Evolutionary conservation across 2,797 vertebrate genomes (phyloP).

Genomic region (Sebastes nivosus): DNA sequence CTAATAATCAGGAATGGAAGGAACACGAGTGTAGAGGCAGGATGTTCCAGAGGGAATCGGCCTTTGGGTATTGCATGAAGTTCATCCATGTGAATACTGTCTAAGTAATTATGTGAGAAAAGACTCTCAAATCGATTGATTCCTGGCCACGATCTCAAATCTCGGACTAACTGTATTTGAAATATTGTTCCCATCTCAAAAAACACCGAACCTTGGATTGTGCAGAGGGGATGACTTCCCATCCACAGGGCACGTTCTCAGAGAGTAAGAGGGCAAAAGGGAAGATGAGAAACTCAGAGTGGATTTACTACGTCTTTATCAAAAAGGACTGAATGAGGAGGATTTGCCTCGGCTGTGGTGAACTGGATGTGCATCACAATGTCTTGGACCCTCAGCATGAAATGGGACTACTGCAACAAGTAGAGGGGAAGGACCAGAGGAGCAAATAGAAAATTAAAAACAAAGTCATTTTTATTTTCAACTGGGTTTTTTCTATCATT

Average conservation of each 20-base stretch:
- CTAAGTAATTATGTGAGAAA: slow-evolving; percentile 63
- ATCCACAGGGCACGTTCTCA: slow-evolving; percentile 29
- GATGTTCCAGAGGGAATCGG: slow-evolving; percentile 34
- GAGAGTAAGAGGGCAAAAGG: slow-evolving; percentile 22
- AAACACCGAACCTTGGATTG: slow-evolving; percentile 39
- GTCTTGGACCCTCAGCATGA: slow-evolving; percentile 65
- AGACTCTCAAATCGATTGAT: slow-evolving; percentile 51
- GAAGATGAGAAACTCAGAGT: slow-evolving; percentile 54
- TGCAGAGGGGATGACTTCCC: slow-evolving; percentile 55
- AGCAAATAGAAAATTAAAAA: slow-evolving; percentile 60
- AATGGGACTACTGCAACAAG: slow-evolving; percentile 66
- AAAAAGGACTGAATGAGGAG: slow-evolving; percentile 58
- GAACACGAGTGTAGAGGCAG: slow-evolving; percentile 30
- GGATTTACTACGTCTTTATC: slow-evolving; percentile 61
- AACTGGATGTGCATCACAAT: slow-evolving; percentile 64
- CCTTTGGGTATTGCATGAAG: slow-evolving; percentile 77
- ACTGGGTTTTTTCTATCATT: slow-evolving; percentile 74
- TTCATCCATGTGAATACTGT: slow-evolving; percentile 79
- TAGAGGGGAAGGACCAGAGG: slow-evolving; percentile 56
- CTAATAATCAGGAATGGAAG: slow-evolving; percentile 51
- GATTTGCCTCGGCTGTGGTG: slow-evolving; percentile 61
- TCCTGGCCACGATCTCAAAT: slow-evolving; percentile 61
- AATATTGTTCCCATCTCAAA: slow-evolving; percentile 45
- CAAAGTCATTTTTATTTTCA: slow-evolving; percentile 75
- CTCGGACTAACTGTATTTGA: slow-evolving; percentile 63